Base-by-base conservation (phyloP, 1,140 invertebrate species). In the Papilio dardanus region DNA sequence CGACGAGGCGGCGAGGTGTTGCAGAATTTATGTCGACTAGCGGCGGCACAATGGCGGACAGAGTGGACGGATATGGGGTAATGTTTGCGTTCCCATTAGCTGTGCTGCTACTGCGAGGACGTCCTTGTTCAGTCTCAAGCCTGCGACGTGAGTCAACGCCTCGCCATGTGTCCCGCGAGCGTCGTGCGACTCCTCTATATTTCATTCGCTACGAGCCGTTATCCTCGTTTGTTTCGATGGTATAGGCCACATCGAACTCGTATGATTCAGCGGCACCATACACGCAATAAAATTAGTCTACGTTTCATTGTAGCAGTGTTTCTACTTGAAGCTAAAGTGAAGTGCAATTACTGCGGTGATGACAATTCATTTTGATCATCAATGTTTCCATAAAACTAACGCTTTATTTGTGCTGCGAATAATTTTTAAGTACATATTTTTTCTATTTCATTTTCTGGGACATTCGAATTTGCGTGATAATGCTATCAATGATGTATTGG, bases 81-180 rank as follows among this genome's bases (percentile, higher is more conserved):
- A 91, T 91, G 89, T 91, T 93, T 91, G 88, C 91, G 87, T 90
- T 92, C 85, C 88, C 80, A 88, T 91, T 93, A 84, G 83, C 81
- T 79, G 85, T 78, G 79, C 77, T 75, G 79, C 78, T 81, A 81
- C 78, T 81, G 78, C 82, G 83, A 87, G 81, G 86, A 85, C 86
- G 90, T 89, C 91, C 91, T 92, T 92, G 87, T 91, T 89, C 86
- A 86, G 83, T 86, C 85, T 88, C 80, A 77, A 81, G 80, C 80
- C 77, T 76, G 82, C 54, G 78, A 75, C 75, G 76, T 92, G 91
- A 92, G 68, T 92, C 90, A 89, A 74, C 76, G 77, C 67, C 82
- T 78, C 79, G 82, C 86, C 86, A 90, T 87, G 90, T 88, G 88
- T 82, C 78, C 78, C 82, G 74, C 65, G 73, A 81, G 85, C 82